Evolutionary conservation across 2,113 vertebrate genomes (phyloP).

Genomic region (Phodopus roborovskii): DNA sequence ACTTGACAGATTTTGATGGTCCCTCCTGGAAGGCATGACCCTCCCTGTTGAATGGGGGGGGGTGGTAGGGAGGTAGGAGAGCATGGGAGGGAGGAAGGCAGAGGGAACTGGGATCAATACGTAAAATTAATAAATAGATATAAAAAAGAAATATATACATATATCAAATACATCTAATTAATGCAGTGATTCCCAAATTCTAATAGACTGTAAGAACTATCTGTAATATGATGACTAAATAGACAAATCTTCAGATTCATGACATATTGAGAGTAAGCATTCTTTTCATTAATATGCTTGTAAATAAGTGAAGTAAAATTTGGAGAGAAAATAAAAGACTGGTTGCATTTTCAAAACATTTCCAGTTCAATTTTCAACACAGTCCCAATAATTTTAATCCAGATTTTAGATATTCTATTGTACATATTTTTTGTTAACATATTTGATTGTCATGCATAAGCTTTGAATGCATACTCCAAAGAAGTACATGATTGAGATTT

Average conservation of each 20-base stretch:
- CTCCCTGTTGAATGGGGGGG: no score
- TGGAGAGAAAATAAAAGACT: conserved; percentile 4
- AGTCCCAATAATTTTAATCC: conserved; percentile 37
- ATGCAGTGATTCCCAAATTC: neutral
- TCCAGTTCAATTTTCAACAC: conserved; percentile 57
- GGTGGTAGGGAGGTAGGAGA: no score
- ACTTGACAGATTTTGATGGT: no score
- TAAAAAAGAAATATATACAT: no score
- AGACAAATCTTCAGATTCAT: neutral
- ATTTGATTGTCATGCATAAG: no score
- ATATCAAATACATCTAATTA: neutral
- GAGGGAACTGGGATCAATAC: no score
- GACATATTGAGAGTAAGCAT: neutral
- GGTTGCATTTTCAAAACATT: conserved; percentile 55
- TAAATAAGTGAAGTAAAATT: conserved; percentile 36
- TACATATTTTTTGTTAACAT: neutral
- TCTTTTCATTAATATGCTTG: neutral
- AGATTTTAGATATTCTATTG: neutral
- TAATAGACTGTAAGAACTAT: neutral
- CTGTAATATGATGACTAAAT: neutral
- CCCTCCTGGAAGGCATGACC: no score
- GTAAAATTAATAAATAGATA: neutral
- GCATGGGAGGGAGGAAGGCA: no score
- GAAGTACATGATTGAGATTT: neutral
- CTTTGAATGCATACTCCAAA: neutral